phyloP scores from a whole-genome alignment of 1,140 invertebrate species.

The Drepana arcuata region DNA sequence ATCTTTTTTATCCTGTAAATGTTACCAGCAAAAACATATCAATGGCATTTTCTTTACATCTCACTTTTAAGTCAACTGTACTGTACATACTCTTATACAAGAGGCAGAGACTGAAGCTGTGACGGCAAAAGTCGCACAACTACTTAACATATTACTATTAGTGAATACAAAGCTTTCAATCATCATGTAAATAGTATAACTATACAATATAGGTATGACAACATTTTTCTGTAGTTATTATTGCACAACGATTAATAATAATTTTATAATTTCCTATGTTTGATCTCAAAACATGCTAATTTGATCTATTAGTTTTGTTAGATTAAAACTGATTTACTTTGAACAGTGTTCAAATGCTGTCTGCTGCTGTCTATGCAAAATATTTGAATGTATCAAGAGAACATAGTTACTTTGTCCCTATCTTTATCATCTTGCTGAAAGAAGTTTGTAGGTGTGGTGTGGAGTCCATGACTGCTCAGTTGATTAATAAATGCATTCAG shows the following conservation, averaged over 20 bases:
- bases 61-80: too few relatives aligned
- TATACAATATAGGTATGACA: too few relatives aligned
- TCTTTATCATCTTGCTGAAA: conserved; percentile 29
- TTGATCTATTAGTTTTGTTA: neutral
- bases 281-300: neutral
- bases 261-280: neutral
- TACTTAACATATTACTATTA: neutral
- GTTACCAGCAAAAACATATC: neutral
- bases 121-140: too few relatives aligned
- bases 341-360: too few relatives aligned
- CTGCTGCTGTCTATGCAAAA: too few relatives aligned
- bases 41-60: too few relatives aligned
- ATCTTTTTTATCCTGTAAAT: conserved; percentile 43
- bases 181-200: conserved; percentile 2
- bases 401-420: conserved; percentile 37
- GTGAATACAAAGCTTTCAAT: neutral
- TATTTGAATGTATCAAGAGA: too few relatives aligned
- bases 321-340: neutral
- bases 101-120: too few relatives aligned
- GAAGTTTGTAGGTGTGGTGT: conserved; percentile 27
- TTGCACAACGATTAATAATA: conserved; percentile 1
- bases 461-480: conserved; percentile 19
- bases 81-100: too few relatives aligned
- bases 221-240: too few relatives aligned
- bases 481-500: conserved; percentile 23